phyloP scores from a whole-genome alignment of 2,113 vertebrate species.

The Microtus pennsylvanicus region DNA sequence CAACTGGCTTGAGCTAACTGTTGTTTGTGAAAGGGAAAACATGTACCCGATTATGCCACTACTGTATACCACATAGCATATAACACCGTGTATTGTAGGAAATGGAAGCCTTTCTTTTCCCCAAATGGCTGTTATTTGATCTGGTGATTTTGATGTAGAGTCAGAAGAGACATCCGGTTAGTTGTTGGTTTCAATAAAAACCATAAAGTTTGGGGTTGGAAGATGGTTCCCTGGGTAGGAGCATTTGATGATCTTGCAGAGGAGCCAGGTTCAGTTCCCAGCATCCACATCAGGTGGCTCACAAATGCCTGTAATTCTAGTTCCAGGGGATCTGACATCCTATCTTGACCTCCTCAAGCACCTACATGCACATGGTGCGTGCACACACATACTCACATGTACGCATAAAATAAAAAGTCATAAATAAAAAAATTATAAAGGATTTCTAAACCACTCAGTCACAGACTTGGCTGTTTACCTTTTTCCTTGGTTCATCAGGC shows the following conservation, averaged over 20 bases:
- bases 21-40: background rate
- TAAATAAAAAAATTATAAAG: background rate
- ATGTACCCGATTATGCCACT: background rate
- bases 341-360: background rate
- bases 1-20: background rate
- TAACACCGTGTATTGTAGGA: background rate
- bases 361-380: too few relatives aligned
- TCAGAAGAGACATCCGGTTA: conserved; percentile 17
- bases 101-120: background rate
- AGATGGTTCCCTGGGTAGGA: background rate
- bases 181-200: conserved; percentile 41
- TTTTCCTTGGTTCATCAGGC: conserved; percentile 87
- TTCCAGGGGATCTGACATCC: background rate
- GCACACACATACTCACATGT: background rate
- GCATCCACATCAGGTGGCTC: background rate
- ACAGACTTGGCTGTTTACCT: conserved; percentile 81
- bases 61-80: background rate
- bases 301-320: background rate
- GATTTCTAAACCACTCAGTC: too few relatives aligned
- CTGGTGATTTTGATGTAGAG: background rate
- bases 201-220: background rate
- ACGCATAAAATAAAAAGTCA: background rate
- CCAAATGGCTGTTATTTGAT: background rate
- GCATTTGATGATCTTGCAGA: background rate
- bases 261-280: background rate